phyloP scores from a whole-genome alignment of 2,888 invertebrate species.

The Mythimna ferrago region DNA sequence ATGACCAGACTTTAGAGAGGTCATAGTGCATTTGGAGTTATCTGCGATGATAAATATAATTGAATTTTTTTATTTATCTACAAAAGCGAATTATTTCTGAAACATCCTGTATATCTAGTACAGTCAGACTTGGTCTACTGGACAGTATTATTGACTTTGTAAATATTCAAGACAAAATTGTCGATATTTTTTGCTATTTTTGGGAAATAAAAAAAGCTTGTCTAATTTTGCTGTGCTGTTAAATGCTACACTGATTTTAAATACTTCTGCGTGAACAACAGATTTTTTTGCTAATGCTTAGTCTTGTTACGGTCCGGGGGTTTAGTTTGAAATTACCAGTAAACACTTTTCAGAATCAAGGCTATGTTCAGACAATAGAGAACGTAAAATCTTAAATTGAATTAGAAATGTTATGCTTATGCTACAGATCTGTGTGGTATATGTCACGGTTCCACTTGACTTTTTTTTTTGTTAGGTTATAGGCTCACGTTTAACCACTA shows the following conservation, averaged over 20 bases:
- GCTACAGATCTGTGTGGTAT: background rate
- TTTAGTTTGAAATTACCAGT: constrained; percentile 25
- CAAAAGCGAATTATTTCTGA: too few relatives aligned
- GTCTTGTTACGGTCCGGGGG: constrained; percentile 10
- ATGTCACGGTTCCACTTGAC: too few relatives aligned
- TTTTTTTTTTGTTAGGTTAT: too few relatives aligned
- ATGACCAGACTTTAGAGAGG: too few relatives aligned
- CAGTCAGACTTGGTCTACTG: too few relatives aligned
- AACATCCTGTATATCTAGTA: too few relatives aligned
- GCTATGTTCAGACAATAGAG: constrained; percentile 10
- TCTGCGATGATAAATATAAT: too few relatives aligned
- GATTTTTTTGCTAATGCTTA: constrained; percentile 3
- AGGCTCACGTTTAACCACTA: too few relatives aligned
- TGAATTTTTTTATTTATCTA: too few relatives aligned
- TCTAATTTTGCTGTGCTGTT: background rate
- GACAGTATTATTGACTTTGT: background rate
- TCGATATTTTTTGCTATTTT: background rate
- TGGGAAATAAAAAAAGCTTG: too few relatives aligned
- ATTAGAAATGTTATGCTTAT: constrained; percentile 7
- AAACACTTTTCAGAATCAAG: constrained; percentile 33
- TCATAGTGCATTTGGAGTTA: too few relatives aligned
- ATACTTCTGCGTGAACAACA: constrained; percentile 2
- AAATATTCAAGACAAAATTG: constrained; percentile 9
- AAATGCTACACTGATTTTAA: background rate
- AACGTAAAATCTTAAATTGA: constrained; percentile 14